Evolutionary conservation across 23 tunicate genomes (phyloP), one percentile per base, ranked within the genome.

Genomic region (Styela clava): DNA sequence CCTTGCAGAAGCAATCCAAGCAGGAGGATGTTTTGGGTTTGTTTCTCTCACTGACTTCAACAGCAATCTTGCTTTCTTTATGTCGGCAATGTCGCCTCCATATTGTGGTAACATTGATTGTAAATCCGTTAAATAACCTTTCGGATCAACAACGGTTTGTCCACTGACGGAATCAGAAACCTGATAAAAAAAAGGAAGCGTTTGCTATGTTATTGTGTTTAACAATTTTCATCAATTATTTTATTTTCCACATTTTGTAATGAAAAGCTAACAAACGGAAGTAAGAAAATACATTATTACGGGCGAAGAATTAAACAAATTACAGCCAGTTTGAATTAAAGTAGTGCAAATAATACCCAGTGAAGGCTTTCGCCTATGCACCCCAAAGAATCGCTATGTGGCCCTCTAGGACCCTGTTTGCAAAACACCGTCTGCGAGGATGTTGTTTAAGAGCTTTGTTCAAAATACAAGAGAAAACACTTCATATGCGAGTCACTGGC

Each of bases 91-190:
- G 61, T 91, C 94, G 9, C 99, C 99, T 3, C 94, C 96, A 52
- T 96, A 91, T 78, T 84, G 86, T 25, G 99, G 99, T 27, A 96
- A 68, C 99, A 96, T 96, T 21, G 97, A 91, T 51, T 96, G 99
- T 77, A 96, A 78, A 56, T 96, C 99, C 19, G 99, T 96, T 71
- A 96, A 76, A 51, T 96, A 96, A 56, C 99, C 99, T 62, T 92
- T 88, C 0, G 99, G 99, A 76, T 96, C 99, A 9, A 96, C 97
- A 62, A 96, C 99, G 32, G 99, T 96, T 85, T 96, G 99, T n/a
- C 99, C 99, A 33, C 88, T 86, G 32, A 96, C 99, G 1, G 97
- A 91, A 72, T 96, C 99, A 7, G 99, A 96, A 30, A 91, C 99
- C 97, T 92, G 67, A 0, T 21, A 2, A 69, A 73, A 74, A 22